Evolutionary conservation across 2,113 vertebrate species (phyloP).

Genomic region (Sceloporus undulatus): DNA sequence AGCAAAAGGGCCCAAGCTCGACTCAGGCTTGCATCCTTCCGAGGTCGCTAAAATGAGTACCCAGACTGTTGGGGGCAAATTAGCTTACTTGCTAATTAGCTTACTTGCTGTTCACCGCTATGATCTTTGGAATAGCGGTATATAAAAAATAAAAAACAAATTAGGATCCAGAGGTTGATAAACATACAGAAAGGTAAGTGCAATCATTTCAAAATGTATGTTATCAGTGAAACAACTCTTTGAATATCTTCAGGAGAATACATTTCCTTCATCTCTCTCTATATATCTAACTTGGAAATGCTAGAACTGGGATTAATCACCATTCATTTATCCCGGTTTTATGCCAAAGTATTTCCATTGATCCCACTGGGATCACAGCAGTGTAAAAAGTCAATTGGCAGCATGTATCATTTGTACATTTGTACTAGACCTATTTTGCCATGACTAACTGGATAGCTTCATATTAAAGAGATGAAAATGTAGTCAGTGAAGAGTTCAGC

Average conservation of each 20-base stretch:
- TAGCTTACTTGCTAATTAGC: too few species aligned
- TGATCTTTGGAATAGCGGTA: too few species aligned
- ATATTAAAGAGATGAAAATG: conserved; percentile 14
- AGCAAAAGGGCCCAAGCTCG: too few species aligned
- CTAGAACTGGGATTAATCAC: conserved; percentile 18
- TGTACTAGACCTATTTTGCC: conserved; percentile 11
- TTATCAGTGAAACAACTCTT: neutral
- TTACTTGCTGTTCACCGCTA: too few species aligned
- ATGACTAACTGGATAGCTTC: conserved; percentile 40
- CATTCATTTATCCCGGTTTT: neutral
- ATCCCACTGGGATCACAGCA: neutral
- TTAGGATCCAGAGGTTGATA: neutral
- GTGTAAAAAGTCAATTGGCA: neutral
- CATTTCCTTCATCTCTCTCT: neutral
- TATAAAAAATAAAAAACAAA: too few species aligned
- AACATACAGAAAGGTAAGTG: neutral
- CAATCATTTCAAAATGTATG: neutral
- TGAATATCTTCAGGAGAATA: conserved; percentile 1
- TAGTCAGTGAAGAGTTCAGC: neutral
- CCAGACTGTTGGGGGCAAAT: too few species aligned
- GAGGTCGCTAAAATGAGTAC: too few species aligned
- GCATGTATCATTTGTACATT: conserved; percentile 1
- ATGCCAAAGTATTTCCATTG: neutral
- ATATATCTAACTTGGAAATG: neutral
- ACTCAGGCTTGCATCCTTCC: too few species aligned